Evolutionary conservation across 2,888 invertebrate species (phyloP).

Genomic region (Pyrocoelia pectoralis): DNA sequence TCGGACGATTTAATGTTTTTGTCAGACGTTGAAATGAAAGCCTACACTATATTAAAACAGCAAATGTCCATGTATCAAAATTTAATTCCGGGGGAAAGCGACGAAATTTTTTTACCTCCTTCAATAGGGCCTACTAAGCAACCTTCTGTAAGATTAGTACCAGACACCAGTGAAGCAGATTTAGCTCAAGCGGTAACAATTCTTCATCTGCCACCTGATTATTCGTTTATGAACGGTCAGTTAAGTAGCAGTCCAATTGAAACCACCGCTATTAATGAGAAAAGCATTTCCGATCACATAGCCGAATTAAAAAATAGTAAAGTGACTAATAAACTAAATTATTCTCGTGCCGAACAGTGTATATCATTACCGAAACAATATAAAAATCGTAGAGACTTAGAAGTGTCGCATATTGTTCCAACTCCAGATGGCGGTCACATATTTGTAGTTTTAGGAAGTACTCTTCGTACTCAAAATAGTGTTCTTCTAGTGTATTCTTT

Average conservation of each 20-base stretch:
- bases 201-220: slow-evolving; percentile 47
- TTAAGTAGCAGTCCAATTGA: slow-evolving; percentile 31
- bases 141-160: slow-evolving; percentile 53
- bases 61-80: slow-evolving; percentile 55
- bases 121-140: slow-evolving; percentile 42
- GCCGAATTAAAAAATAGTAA: slow-evolving; percentile 55
- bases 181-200: slow-evolving; percentile 49
- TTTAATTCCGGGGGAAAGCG: slow-evolving; percentile 58
- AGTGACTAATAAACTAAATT: slow-evolving; percentile 55
- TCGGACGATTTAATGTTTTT: slow-evolving; percentile 25
- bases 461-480: slow-evolving; percentile 52
- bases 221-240: slow-evolving; percentile 51
- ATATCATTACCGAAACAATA: slow-evolving; percentile 64
- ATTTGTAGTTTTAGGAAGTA: slow-evolving; percentile 64
- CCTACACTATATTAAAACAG: slow-evolving; percentile 41
- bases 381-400: slow-evolving; percentile 62
- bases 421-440: slow-evolving; percentile 75
- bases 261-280: slow-evolving; percentile 39
- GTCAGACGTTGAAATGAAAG: slow-evolving; percentile 22
- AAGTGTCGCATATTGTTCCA: slow-evolving; percentile 71
- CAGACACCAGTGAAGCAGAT: slow-evolving; percentile 53
- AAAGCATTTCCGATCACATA: slow-evolving; percentile 59
- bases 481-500: slow-evolving; percentile 67
- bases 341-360: slow-evolving; percentile 66
- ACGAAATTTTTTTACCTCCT: slow-evolving; percentile 57